Evolutionary conservation across 2,797 vertebrate species (phyloP).

Genomic region (Oreortyx pictus): DNA sequence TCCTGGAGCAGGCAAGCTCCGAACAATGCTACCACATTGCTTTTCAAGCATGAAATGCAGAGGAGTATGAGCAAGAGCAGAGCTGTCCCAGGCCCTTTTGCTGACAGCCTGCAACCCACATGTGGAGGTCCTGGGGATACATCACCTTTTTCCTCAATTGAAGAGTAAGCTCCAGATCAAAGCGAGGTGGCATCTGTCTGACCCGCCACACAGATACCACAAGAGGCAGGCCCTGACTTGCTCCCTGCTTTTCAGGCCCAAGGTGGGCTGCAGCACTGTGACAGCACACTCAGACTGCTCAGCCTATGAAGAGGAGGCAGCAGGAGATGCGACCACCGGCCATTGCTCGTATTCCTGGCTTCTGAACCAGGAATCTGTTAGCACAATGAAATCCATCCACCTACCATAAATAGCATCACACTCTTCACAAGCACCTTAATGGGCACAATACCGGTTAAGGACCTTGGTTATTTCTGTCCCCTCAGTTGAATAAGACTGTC

Average conservation of each 20-base stretch:
- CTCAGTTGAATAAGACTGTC: background rate
- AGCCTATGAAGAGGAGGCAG: background rate
- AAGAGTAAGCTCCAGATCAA: background rate
- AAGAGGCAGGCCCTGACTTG: background rate
- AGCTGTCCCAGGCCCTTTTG: background rate
- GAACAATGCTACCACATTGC: background rate
- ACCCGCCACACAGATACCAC: background rate
- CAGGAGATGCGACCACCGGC: background rate
- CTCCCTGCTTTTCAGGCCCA: background rate
- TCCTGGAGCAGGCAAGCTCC: background rate
- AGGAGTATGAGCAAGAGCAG: background rate
- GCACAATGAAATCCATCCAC: background rate
- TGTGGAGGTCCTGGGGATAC: background rate
- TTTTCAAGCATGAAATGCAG: background rate
- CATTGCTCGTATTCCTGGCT: background rate
- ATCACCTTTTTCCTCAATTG: background rate
- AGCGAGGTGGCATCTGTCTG: background rate
- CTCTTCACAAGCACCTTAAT: background rate
- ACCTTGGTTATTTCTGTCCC: background rate
- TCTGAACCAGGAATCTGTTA: background rate
- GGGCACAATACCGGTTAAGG: background rate
- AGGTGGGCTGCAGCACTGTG: too few species aligned
- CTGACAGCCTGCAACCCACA: background rate
- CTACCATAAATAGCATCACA: background rate
- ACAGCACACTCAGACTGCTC: background rate